A percentile compares a stretch with the other conserved stretches of the same genome.
phyloP scores from a whole-genome alignment of 2,797 vertebrate genomes.

The Alca torda region DNA sequence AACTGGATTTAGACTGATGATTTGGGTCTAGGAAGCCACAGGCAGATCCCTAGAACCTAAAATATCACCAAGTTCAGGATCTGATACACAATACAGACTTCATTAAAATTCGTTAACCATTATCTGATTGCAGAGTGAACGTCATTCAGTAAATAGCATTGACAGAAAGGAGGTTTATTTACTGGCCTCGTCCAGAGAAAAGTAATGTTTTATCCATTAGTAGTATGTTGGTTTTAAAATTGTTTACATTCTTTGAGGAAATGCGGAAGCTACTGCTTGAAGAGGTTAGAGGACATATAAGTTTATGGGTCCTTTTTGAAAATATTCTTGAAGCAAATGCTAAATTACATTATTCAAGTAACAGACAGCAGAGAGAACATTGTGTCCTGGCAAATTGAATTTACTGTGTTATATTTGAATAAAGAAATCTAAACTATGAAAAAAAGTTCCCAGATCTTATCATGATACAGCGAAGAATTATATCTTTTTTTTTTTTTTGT shows the following conservation, averaged over 20 bases:
- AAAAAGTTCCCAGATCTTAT: conserved; percentile 72
- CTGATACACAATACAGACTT: background rate
- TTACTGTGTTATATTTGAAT: conserved; percentile 67
- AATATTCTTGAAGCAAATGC: conserved; percentile 39
- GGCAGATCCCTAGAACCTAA: conserved; percentile 16
- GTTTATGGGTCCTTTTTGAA: conserved; percentile 52
- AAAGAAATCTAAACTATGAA: conserved; percentile 64
- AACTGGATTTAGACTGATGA: conserved; percentile 19
- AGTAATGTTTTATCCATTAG: conserved; percentile 63
- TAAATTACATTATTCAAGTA: conserved; percentile 70
- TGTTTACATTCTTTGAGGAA: conserved; percentile 60
- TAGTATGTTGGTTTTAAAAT: conserved; percentile 16
- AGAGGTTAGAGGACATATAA: conserved; percentile 31
- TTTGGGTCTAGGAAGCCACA: conserved; percentile 39
- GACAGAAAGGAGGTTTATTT: background rate
- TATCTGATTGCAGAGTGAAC: background rate
- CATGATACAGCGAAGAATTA: conserved; percentile 45
- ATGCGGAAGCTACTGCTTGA: conserved; percentile 30
- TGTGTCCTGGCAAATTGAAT: conserved; percentile 75
- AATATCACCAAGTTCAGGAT: background rate
- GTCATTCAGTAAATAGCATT: background rate
- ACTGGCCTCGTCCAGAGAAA: background rate
- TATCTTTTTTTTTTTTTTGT: conserved; percentile 51
- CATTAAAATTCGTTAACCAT: background rate
- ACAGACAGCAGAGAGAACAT: conserved; percentile 75